Percentiles rank a stretch among this genome's conserved stretches.
Evolutionary conservation across 53 echinoderm and acorn worm species (phyloP).

Genomic region (Apostichopus leukothele): DNA sequence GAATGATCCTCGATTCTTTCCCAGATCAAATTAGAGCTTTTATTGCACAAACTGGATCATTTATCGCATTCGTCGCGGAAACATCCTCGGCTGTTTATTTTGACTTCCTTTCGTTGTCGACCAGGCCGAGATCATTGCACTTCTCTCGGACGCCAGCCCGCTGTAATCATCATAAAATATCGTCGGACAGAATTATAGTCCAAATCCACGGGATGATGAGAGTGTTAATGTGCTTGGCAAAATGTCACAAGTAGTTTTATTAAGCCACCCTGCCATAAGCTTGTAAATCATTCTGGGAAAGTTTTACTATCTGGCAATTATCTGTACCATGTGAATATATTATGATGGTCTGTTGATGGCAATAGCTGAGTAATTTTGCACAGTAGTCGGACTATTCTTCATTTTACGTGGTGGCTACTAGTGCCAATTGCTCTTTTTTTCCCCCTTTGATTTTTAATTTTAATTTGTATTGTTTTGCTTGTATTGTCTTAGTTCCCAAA

Average conservation of each 20-base stretch:
- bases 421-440: no score
- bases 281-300: conserved; percentile 16
- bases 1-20: no score
- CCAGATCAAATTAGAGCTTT: background rate
- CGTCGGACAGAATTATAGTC: conserved; percentile 37
- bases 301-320: conserved; percentile 6
- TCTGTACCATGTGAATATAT: background rate
- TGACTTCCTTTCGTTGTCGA: background rate
- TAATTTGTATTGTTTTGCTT: no score
- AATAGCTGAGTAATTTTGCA: background rate
- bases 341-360: background rate
- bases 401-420: background rate
- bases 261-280: conserved; percentile 2
- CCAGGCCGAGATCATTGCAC: conserved; percentile 32
- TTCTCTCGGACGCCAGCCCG: background rate
- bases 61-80: no score
- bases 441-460: no score
- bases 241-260: conserved; percentile 32
- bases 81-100: background rate
- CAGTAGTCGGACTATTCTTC: background rate
- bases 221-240: conserved; percentile 40
- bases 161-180: conserved; percentile 44
- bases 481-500: no score
- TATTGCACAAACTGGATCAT: background rate
- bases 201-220: conserved; percentile 8